Conservation (phyloP, 2,113 vertebrate genomes). For the Nannobrachium achirus region DNA sequence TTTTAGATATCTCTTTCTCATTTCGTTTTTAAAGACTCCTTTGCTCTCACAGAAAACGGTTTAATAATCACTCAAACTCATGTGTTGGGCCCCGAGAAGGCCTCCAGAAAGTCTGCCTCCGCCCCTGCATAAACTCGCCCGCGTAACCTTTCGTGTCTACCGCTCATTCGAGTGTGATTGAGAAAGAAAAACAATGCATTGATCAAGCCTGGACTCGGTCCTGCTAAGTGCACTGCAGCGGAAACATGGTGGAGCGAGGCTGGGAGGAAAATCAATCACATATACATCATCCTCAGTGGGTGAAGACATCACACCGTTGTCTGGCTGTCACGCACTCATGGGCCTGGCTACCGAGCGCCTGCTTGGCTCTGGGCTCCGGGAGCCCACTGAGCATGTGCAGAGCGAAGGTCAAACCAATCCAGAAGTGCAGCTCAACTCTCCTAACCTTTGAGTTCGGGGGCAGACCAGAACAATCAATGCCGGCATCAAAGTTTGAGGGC, state of each 20-base stretch:
- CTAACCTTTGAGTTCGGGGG: conserved; percentile 76
- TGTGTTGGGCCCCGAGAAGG: conserved; percentile 60
- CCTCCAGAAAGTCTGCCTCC: conserved; percentile 63
- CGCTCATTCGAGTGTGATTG: conserved; percentile 78
- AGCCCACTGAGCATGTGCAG: conserved; percentile 72
- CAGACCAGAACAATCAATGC: conserved; percentile 75
- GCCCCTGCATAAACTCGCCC: conserved; percentile 65
- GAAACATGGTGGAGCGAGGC: conserved; percentile 66
- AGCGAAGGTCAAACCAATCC: conserved; percentile 79
- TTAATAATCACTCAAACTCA: conserved; percentile 41
- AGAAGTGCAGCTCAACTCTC: conserved; percentile 65
- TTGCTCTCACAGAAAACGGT: background rate
- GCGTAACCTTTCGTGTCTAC: conserved; percentile 78
- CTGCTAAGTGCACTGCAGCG: conserved; percentile 75
- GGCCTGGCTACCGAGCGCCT: conserved; percentile 61
- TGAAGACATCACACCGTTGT: conserved; percentile 74
- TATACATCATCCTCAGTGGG: conserved; percentile 76
- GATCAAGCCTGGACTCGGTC: conserved; percentile 77
- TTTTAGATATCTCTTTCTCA: background rate
- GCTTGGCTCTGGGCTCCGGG: conserved; percentile 65
- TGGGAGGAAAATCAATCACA: conserved; percentile 79
- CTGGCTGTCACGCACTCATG: conserved; percentile 73
- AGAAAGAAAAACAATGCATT: conserved; percentile 82
- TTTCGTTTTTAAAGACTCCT: too few species aligned
- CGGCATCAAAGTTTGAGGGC: conserved; percentile 73